phyloP scores from a whole-genome alignment of 1,140 invertebrate species.

The Idris sp. region DNA sequence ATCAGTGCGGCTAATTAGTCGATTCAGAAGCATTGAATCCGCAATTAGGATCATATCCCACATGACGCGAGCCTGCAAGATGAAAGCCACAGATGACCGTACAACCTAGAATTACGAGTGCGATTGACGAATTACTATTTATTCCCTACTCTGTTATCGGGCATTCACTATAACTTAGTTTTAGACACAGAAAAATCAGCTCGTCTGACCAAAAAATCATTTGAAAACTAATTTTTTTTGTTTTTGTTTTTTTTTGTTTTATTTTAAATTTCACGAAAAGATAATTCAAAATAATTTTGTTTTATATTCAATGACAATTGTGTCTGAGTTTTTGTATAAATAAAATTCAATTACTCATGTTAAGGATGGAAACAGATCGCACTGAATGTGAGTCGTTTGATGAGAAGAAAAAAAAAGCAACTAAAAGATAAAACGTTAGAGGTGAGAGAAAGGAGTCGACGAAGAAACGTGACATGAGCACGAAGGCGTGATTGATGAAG shows the following conservation, averaged over 20 bases:
- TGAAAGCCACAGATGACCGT: slow-evolving; percentile 63
- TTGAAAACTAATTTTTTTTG: too few relatives aligned
- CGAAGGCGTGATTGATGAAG: slow-evolving; percentile 77
- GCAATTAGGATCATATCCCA: slow-evolving; percentile 67
- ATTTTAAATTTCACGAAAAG: too few relatives aligned
- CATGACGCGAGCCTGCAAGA: slow-evolving; percentile 46
- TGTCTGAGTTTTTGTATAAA: too few relatives aligned
- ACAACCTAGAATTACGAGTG: slow-evolving; percentile 64
- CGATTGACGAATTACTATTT: slow-evolving; percentile 60
- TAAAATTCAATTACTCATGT: too few relatives aligned
- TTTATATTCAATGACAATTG: too few relatives aligned
- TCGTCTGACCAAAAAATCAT: too few relatives aligned
- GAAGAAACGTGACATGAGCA: slow-evolving; percentile 64
- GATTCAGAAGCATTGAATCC: slow-evolving; percentile 73
- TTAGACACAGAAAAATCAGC: too few relatives aligned
- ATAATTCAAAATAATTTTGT: too few relatives aligned
- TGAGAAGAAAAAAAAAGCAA: slow-evolving; percentile 43
- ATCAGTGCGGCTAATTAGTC: slow-evolving; percentile 69
- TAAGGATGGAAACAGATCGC: slow-evolving; percentile 21
- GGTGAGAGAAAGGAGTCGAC: slow-evolving; percentile 54
- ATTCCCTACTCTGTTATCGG: too few relatives aligned
- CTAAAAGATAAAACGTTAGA: slow-evolving; percentile 47
- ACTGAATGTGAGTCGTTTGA: slow-evolving; percentile 34
- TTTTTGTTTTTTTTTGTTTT: too few relatives aligned
- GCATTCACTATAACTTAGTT: too few relatives aligned